Evolutionary conservation across 2,888 invertebrate species (phyloP), one percentile per base, ranked within the genome.

Genomic region (Chloromyia formosa): DNA sequence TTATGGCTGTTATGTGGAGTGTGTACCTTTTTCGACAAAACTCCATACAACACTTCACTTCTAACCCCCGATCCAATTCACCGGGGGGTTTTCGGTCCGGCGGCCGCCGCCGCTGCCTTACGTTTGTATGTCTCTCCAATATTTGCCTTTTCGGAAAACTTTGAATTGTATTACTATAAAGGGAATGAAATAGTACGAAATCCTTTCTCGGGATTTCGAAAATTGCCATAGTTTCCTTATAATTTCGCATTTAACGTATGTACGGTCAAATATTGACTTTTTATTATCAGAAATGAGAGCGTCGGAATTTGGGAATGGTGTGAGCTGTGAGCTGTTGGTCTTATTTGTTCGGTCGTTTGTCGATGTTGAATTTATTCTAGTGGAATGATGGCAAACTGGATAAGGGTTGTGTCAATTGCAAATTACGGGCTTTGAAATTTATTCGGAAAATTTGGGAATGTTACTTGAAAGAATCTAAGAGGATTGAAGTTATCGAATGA

Each of bases 61-160:
- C 27, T 35, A 35, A 2, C 7, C 27, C 2, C 27, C 7, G 27
- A 35, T 35, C 27, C 27, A 35, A 35, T 35, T 35, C 27, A 35
- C 7, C 27, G 27, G 27, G 27, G 27, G 27, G 27, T 35, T 35
- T n/a, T 35, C 27, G 27, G 27, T 35, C 14, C 14, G n/a, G 45
- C 42, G 23, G 10, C 7, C 12, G 18, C 12, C 45, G 2, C 10
- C 18, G 20, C 49, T 45, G 14, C 5, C 16, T 7, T n/a, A 3
- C 14, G 12, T 49, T 4, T n/a, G 49, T 27, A 12, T 62, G n/a
- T 16, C 20, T 56, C 42, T 66, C 66, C 22, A 40, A 61, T 73
- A 61, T 73, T 73, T 73, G 49, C 61, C 61, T 73, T 73, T 73
- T 73, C 5, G 45, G n/a, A 20, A 73, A 73, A 61, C 10, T 45